Evolutionary conservation across 2,888 invertebrate genomes (phyloP).

Genomic region (Drosophila cracens): DNA sequence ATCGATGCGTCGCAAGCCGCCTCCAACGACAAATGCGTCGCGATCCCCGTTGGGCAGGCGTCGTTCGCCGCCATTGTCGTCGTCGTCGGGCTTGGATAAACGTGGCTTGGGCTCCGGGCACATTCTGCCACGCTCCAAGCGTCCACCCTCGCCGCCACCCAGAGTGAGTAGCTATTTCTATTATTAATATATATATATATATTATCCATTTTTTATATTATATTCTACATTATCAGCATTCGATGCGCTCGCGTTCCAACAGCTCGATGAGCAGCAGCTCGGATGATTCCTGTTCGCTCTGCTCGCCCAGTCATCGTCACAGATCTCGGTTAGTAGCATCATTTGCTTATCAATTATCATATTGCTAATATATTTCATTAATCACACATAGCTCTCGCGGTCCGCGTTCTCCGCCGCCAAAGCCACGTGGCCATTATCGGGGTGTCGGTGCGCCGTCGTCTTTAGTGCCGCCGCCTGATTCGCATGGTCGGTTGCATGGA

Average conservation of each 20-base stretch:
- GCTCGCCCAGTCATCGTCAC: slow-evolving; percentile 88
- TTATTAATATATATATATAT: background rate
- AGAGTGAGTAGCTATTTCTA: slow-evolving; percentile 75
- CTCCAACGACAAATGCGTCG: slow-evolving; percentile 74
- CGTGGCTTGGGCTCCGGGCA: slow-evolving; percentile 70
- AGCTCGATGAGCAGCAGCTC: slow-evolving; percentile 93
- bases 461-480: slow-evolving; percentile 62
- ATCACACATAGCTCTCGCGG: slow-evolving; percentile 69
- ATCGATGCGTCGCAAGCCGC: slow-evolving; percentile 79
- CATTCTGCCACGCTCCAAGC: slow-evolving; percentile 84
- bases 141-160: slow-evolving; percentile 85
- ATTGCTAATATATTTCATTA: background rate
- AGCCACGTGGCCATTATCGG: slow-evolving; percentile 83
- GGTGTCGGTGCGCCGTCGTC: slow-evolving; percentile 67
- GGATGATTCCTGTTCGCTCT: slow-evolving; percentile 93
- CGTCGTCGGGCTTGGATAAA: slow-evolving; percentile 68
- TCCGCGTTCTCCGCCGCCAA: slow-evolving; percentile 84
- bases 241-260: slow-evolving; percentile 89
- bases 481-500: slow-evolving; percentile 81
- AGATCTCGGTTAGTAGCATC: slow-evolving; percentile 83
- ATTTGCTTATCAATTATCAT: background rate
- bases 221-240: slow-evolving; percentile 56
- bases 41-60: slow-evolving; percentile 82
- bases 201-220: background rate
- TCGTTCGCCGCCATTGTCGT: slow-evolving; percentile 71